These are phyloP conservation scores for Columba janthina DNA, from an alignment of 2,113 vertebrate genomes.

Conservation along the genomic window DNA sequence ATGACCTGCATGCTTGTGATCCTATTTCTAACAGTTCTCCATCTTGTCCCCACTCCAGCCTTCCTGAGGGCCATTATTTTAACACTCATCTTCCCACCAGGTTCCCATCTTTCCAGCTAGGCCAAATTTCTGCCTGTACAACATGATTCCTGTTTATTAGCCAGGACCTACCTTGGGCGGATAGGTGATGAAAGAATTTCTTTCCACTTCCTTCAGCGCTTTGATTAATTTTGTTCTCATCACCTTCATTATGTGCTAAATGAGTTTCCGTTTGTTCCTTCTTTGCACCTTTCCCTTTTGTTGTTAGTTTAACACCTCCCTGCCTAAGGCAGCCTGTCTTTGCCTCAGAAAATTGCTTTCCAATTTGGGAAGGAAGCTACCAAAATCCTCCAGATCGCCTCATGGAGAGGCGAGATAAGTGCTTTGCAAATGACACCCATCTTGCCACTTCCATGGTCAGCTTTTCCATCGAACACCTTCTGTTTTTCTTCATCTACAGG, in stretches of 20 bases:
- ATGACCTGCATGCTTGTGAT: not conserved
- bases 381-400: slow-evolving; percentile 3
- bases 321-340: not conserved
- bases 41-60: not conserved
- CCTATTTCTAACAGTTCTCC: not conserved
- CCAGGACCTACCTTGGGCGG: not conserved
- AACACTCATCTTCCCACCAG: slow-evolving; percentile 2
- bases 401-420: not conserved
- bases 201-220: slow-evolving; percentile 43
- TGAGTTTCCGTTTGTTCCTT: slow-evolving; percentile 64
- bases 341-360: slow-evolving; percentile 21
- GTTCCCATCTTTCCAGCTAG: not conserved
- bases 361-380: not conserved
- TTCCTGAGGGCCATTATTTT: slow-evolving; percentile 18
- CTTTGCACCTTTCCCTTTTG: slow-evolving; percentile 68
- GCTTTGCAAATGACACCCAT: not conserved
- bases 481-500: not conserved
- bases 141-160: not conserved
- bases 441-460: not conserved
- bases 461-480: not conserved
- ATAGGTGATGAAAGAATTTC: slow-evolving; percentile 9
- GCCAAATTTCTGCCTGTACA: not conserved
- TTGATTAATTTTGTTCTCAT: slow-evolving; percentile 53
- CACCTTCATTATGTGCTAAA: slow-evolving; percentile 52
- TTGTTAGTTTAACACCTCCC: slow-evolving; percentile 59